Evolutionary conservation across 2,888 invertebrate genomes (phyloP).

Genomic region (Troides oblongomaculatus): DNA sequence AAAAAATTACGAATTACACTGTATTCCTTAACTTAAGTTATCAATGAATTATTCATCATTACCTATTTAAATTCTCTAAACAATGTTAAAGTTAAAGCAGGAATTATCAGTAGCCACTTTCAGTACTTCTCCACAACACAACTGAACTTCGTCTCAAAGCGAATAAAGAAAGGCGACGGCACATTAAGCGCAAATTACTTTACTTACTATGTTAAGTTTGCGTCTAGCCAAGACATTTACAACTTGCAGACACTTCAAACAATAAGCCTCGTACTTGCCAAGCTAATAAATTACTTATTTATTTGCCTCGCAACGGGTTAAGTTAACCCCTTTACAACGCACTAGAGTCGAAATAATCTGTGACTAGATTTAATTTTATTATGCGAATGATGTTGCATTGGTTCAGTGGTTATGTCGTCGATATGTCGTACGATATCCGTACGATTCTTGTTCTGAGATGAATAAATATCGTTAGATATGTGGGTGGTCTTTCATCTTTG

Average conservation of each 20-base stretch:
- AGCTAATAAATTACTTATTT: conserved; percentile 5
- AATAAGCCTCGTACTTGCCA: conserved; percentile 9
- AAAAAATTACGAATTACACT: too few relatives aligned
- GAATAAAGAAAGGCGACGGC: not conserved
- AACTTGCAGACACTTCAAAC: conserved; percentile 9
- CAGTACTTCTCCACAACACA: not conserved
- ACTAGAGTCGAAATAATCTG: not conserved
- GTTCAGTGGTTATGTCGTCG: too few relatives aligned
- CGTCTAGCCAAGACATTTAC: conserved; percentile 7
- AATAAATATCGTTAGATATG: too few relatives aligned
- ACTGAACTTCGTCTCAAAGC: not conserved
- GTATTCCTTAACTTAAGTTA: too few relatives aligned
- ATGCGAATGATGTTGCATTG: not conserved
- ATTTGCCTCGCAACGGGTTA: not conserved
- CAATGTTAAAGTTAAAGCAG: not conserved
- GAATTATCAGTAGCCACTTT: not conserved
- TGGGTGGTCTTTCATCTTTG: too few relatives aligned
- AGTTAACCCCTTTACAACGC: conserved; percentile 1
- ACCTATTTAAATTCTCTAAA: too few relatives aligned
- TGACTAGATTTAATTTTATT: not conserved
- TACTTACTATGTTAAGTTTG: not conserved
- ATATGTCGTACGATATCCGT: too few relatives aligned
- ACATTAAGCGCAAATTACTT: conserved; percentile 5
- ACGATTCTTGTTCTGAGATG: too few relatives aligned
- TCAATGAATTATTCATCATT: too few relatives aligned